Evolutionary conservation across 1,140 invertebrate genomes (phyloP), one percentile per base, ranked within the genome.

Genomic region (Pachyrhynchus sulphureomaculatus): DNA sequence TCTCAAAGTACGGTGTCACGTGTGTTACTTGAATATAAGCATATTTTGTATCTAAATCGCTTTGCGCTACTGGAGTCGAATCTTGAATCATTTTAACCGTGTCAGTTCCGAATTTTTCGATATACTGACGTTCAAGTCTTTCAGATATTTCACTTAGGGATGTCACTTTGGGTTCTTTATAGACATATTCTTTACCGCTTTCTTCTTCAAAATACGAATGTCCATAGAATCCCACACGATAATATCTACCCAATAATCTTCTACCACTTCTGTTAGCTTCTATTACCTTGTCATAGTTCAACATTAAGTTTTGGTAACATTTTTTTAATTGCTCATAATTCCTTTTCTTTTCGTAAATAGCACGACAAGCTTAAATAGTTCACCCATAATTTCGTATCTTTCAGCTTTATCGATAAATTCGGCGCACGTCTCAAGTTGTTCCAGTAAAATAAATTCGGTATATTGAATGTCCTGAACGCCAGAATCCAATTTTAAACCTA

Each of bases 121-220:
- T 86, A 76, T 92, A 95, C 48, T 89, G 84, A 60, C 82, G 85
- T 33, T 84, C 80, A 8, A 91, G 78, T 48, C 93, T 82, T 71
- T 96, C 93, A 2, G 93, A 95, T 58, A 97, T 92, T 79, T 98
- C 95, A 57, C 93, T 88, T 4, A 98, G 79, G 1, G 91, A 90
- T 2, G 96, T 98, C 2, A 98, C 82, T 78, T 96, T 96, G 0
- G 94, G 94, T 75, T 98, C 95, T 75, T 96, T 96, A 71, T 98
- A 98, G 62, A 98, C 88, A 72, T 92, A 98, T 71, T 97, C 93
- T 18, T 92, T 83, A 1, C 89, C 89, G 74, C 90, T 88, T 67
- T 97, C 94, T 64, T 95, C 91, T 71, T 96, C 94, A 76, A 96
- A 96, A 73, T 89, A 91, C 4, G 86, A 83, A n/a, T n/a, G n/a